Evolutionary conservation across 2,113 vertebrate genomes (phyloP), one percentile per base, ranked within the genome.

Genomic region (Urocolius indicus): DNA sequence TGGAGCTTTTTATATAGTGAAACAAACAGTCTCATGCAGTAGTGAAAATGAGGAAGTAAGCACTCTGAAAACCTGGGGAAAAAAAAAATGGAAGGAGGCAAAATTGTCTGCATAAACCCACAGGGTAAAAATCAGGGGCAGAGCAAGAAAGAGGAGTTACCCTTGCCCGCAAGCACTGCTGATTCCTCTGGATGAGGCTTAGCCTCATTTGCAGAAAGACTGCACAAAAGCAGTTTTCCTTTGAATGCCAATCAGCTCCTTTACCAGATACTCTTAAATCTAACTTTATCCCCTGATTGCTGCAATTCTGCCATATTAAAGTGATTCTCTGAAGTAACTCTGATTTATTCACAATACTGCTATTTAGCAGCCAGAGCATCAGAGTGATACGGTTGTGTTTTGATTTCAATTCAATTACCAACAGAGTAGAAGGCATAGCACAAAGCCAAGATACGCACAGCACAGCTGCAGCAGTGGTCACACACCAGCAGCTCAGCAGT

Each of bases 331-430:
- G 73, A 97, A 95, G 83, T 72, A 94, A 93, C 61, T 23, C 57
- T 84, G 68, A 94, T 92, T 96, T 95, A 86, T 90, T 95, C 92
- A 90, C 88, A 93, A 88, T 92, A 57, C 85, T 49, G 85, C 76
- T 90, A 84, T 90, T 94, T 84, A 96, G 85, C 90, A 90, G 76
- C 52, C 79, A 65, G 68, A 73, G 67, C 59, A 73, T 27, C 71
- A 90, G 87, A 93, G 73, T 14, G 3, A 72, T 59, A 74, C 0
- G 1, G 55, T 78, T 88, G 30, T 94, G 88, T 94, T 97, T 96
- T 92, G 93, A 93, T 94, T 96, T 95, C 79, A 80, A 66, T 88
- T 95, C 87, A 86, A 77, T 90, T 96, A 92, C 85, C 65, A 81
- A 73, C 32, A 90, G 55, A 90, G 48, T 18, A 59, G 72, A 93